Percentiles rank a stretch among this genome's conserved stretches.
Conservation (phyloP, 2,797 vertebrate species). For the Salarias fasciatus region DNA sequence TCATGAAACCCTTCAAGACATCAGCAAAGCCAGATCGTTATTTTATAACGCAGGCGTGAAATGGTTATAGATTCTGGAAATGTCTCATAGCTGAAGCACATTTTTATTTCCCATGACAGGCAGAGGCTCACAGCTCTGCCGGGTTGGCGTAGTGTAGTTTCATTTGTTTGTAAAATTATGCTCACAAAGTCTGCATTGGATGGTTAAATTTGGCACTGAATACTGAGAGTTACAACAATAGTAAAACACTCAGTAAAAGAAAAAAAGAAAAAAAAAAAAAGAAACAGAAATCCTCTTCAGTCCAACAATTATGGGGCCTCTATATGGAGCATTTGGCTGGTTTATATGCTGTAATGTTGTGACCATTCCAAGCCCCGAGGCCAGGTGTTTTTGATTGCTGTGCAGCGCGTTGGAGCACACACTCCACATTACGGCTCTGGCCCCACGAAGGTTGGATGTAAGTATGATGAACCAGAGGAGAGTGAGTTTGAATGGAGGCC, state of each 20-base stretch:
- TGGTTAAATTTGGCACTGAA: slow-evolving; percentile 57
- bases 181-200: slow-evolving; percentile 55
- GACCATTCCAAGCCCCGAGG: slow-evolving; percentile 75
- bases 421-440: slow-evolving; percentile 62
- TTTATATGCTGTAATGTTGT: slow-evolving; percentile 83
- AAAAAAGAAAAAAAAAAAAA: slow-evolving; percentile 31
- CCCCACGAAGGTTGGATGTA: slow-evolving; percentile 62
- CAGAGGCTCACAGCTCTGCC: slow-evolving; percentile 24
- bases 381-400: slow-evolving; percentile 83
- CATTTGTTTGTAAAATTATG: slow-evolving; percentile 66
- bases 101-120: slow-evolving; percentile 29
- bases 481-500: slow-evolving; percentile 58
- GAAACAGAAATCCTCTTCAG: slow-evolving; percentile 73
- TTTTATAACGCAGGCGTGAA: slow-evolving; percentile 81
- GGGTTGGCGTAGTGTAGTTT: slow-evolving; percentile 24
- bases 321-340: slow-evolving; percentile 76
- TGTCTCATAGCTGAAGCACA: slow-evolving; percentile 35
- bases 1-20: slow-evolving; percentile 77
- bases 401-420: slow-evolving; percentile 64
- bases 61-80: slow-evolving; percentile 18
- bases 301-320: slow-evolving; percentile 82
- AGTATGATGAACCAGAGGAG: slow-evolving; percentile 65
- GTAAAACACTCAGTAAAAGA: slow-evolving; percentile 65
- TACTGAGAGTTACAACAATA: slow-evolving; percentile 71
- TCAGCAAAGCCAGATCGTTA: slow-evolving; percentile 70